phyloP scores from a whole-genome alignment of 2,113 vertebrate genomes.

The Tenebrosternarchus preto region DNA sequence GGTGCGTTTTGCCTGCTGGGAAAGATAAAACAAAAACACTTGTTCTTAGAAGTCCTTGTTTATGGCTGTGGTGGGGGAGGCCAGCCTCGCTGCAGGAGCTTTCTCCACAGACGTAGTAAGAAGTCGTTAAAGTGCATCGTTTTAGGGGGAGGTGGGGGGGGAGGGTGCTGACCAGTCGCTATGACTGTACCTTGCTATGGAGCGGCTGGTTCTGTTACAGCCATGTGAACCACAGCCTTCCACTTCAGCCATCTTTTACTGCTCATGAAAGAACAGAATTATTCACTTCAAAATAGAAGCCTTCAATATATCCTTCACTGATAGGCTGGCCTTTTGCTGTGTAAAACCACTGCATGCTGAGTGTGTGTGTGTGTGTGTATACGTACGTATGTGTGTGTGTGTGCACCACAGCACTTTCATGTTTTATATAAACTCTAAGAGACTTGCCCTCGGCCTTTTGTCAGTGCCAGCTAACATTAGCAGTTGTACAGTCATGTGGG shows the following conservation, averaged over 20 bases:
- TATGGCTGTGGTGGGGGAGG: conserved; percentile 18
- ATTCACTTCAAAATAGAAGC: conserved; percentile 70
- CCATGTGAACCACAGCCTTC: conserved; percentile 58
- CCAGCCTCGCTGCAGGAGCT: conserved; percentile 5
- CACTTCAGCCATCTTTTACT: conserved; percentile 62
- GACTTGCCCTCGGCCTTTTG: neutral
- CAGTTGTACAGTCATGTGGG: neutral
- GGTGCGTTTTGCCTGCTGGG: neutral
- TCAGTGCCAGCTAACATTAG: conserved; percentile 31
- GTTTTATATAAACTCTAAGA: conserved; percentile 27
- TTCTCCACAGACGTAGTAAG: conserved; percentile 44
- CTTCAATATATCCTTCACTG: conserved; percentile 70
- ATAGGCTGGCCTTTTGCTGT: conserved; percentile 65
- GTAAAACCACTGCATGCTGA: conserved; percentile 67
- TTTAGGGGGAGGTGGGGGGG: conserved; percentile 53
- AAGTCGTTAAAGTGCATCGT: conserved; percentile 55
- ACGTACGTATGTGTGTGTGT: conserved; percentile 35
- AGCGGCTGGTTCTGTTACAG: conserved; percentile 52
- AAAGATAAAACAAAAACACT: neutral
- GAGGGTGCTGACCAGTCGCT: conserved; percentile 36
- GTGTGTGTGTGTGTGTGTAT: conserved; percentile 23
- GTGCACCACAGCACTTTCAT: conserved; percentile 41
- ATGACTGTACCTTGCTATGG: conserved; percentile 61
- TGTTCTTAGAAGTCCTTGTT: neutral
- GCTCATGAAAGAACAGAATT: conserved; percentile 65